Evolutionary conservation across 1,140 invertebrate genomes (phyloP), one percentile per base, ranked within the genome.

Genomic region (Melitaea cinxia): DNA sequence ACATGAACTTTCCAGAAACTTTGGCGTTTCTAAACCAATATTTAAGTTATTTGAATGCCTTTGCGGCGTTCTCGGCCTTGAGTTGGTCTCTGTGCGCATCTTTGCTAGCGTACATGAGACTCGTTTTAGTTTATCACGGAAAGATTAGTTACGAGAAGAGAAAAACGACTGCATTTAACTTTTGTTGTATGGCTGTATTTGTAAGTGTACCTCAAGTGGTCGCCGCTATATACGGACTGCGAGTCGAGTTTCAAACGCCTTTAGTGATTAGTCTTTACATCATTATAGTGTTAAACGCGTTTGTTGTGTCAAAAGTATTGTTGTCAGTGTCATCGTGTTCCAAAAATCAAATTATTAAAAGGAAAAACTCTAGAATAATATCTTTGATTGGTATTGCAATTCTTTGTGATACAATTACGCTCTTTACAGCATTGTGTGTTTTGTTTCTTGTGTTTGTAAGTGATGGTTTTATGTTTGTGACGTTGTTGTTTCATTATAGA

Each of bases 31-130:
- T 39, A 2, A 39, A 15, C 17, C 7, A 0, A 7, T 5, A 17
- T 6, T 1, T 39, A 15, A 4, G 17, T 39, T 39, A 15, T 15
- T 39, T 12, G 21, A 1, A 14, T 15, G 6, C 17, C 35, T 21
- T 56, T 55, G 62, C 58, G 7, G 63, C 72, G n/a, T n/a, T 59
- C 1, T 26, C 23, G 17, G 56, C 61, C 7, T 19, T 75, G 7
- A 68, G 68, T 28, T 75, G 75, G 68, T 73, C 75, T 3, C 15
- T 78, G 21, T 68, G 65, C 55, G 68, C 70, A 15, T 54, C 66
- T 9, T 7, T 74, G 9, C 14, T 72, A 2, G 70, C 72, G 4
- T 77, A 74, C 30, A 49, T 66, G 23, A 72, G 65, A 52, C 59
- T 77, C 9, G 75, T 72, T 5, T 26, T 74, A 23, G 14, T 69